Percentiles rank a stretch among this genome's conserved stretches.
These are phyloP conservation scores for Chrysolina haemoptera DNA, from an alignment of 2,888 invertebrate species.

Conservation along the genomic window DNA sequence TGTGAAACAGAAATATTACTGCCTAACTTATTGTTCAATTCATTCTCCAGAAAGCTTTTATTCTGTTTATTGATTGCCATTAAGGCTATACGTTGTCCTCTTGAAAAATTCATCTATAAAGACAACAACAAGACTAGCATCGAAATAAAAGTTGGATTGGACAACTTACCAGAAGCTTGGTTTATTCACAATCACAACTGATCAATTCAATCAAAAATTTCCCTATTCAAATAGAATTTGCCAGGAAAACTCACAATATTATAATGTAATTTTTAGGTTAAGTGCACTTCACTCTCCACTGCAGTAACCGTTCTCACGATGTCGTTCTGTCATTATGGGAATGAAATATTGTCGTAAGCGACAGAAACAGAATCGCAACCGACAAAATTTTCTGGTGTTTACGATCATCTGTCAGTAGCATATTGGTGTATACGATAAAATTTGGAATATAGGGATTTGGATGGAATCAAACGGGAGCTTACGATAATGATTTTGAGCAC, in stretches of 20 bases:
- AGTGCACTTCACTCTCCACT: not conserved
- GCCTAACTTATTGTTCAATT: not conserved
- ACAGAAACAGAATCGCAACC: too few species aligned
- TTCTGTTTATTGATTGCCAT: not conserved
- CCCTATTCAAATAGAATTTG: not conserved
- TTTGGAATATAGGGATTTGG: too few species aligned
- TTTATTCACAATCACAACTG: not conserved
- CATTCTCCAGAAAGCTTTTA: not conserved
- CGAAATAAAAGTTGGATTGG: not conserved
- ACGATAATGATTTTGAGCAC: too few species aligned
- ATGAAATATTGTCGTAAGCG: too few species aligned
- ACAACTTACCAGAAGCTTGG: not conserved
- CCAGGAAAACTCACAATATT: not conserved
- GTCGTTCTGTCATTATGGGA: too few species aligned
- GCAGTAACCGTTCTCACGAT: too few species aligned
- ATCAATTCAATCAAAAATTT: not conserved
- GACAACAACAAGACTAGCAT: not conserved
- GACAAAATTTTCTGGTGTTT: too few species aligned
- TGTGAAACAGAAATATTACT: not conserved
- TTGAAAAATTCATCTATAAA: too few species aligned
- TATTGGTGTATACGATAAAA: too few species aligned
- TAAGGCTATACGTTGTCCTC: too few species aligned
- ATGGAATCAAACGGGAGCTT: too few species aligned
- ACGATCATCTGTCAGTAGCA: too few species aligned
- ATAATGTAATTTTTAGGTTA: not conserved